Evolutionary conservation across 2,113 vertebrate genomes (phyloP), one percentile per base, ranked within the genome.

Genomic region (Poicephalus gulielmi): DNA sequence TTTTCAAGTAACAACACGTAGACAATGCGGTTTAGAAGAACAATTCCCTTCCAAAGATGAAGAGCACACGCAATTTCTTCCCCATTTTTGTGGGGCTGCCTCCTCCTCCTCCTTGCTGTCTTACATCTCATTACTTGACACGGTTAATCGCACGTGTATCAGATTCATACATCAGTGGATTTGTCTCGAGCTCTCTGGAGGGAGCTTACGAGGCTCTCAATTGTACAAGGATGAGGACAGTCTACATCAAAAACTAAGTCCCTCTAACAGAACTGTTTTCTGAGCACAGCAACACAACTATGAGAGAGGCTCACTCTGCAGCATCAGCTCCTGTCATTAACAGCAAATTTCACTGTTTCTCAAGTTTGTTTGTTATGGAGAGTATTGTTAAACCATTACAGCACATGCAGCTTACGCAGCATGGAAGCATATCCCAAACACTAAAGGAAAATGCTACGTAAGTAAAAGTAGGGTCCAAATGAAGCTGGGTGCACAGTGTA

Each of bases 221-320:
- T 10, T 5, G 12, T 20, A 50, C 15, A 28, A 63, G 77, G 62
- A 75, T 35, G 73, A 86, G 64, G 46, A 25, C 80, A 67, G 35
- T 4, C 37, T 22, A 5, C 35, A 19, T 11, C 30, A 60, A 37
- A 46, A 67, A 13, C 41, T 20, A 13, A 5, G 10, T 9, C 46
- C 75, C 50, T 37, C 44, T 10, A 35, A 15, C 18, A 68, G 39
- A 68, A 30, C 1, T 7, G 22, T 10, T 78, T 25, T 11, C 69
- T 55, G 80, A 78, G 86, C 53, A 9, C n/a, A 9, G 55, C 0
- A 5, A 3, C 55, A 23, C 60, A 22, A 4, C 33, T 1, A 5
- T 0, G 28, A 43, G 59, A 24, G 23, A 0, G 1, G 43, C 7
- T 66, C 22, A 3, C 49, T 23, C 43, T 0, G 59, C 57, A 41